phyloP scores from a whole-genome alignment of 2,797 vertebrate species.

The Lates japonicus region DNA sequence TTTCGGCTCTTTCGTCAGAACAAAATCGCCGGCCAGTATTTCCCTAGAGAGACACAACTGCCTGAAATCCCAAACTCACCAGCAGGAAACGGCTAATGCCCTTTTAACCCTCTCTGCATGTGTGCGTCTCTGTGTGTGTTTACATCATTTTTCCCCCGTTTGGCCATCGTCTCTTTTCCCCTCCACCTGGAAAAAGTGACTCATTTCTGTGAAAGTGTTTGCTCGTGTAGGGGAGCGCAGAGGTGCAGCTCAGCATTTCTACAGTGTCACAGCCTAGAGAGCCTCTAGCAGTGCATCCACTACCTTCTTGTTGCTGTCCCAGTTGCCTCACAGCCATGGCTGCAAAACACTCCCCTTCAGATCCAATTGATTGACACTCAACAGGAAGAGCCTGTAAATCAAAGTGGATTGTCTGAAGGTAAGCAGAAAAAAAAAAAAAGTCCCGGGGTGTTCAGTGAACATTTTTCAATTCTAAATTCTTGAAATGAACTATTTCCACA shows the following conservation, averaged over 20 bases:
- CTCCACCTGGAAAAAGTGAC: slow-evolving; percentile 75
- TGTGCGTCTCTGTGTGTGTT: slow-evolving; percentile 30
- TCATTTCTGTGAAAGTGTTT: slow-evolving; percentile 67
- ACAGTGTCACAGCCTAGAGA: slow-evolving; percentile 18
- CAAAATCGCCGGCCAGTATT: slow-evolving; percentile 25
- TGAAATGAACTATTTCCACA: slow-evolving; percentile 70
- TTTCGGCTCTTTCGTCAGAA: slow-evolving; percentile 60
- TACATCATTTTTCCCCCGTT: slow-evolving; percentile 6
- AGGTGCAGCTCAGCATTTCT: slow-evolving; percentile 42
- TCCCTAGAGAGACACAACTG: slow-evolving; percentile 57
- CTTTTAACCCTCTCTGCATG: slow-evolving; percentile 63
- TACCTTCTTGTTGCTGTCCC: slow-evolving; percentile 38
- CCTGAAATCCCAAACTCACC: slow-evolving; percentile 61
- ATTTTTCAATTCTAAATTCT: slow-evolving; percentile 53
- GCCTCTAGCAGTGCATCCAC: background rate
- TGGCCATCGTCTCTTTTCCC: slow-evolving; percentile 26
- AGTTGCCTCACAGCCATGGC: slow-evolving; percentile 7
- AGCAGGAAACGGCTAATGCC: slow-evolving; percentile 71
- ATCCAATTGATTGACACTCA: slow-evolving; percentile 28
- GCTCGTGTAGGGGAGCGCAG: slow-evolving; percentile 52
- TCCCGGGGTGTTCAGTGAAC: slow-evolving; percentile 38
- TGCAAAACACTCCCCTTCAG: slow-evolving; percentile 27
- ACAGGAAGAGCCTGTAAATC: slow-evolving; percentile 59
- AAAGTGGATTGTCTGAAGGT: slow-evolving; percentile 51
- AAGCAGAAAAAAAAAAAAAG: slow-evolving; percentile 30